Percentiles rank a stretch among this genome's conserved stretches.
Conservation (phyloP, 2,113 vertebrate species). For the Entomyzon cyanotis region DNA sequence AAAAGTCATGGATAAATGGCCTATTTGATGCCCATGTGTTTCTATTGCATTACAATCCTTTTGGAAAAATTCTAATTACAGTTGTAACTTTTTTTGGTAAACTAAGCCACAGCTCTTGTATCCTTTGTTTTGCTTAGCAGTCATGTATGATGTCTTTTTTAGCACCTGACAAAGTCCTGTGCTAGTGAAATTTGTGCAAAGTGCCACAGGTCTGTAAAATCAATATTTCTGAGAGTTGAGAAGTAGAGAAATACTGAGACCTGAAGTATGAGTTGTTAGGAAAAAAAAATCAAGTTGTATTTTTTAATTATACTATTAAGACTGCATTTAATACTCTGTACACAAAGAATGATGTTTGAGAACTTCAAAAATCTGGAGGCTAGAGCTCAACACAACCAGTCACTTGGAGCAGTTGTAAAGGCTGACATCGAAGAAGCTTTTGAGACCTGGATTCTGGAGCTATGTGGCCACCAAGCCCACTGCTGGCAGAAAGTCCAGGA, state of each 20-base stretch:
- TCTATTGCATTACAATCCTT: not conserved
- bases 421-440: not conserved
- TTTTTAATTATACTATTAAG: not conserved
- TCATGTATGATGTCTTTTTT: not conserved
- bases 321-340: not conserved
- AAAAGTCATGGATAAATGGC: not conserved
- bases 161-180: not conserved
- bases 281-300: not conserved
- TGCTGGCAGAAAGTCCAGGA: not conserved
- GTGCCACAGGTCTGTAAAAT: not conserved
- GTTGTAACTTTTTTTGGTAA: not conserved
- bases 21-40: not conserved
- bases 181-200: not conserved
- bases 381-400: not conserved
- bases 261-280: not conserved
- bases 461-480: accelerated
- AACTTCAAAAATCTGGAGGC: not conserved
- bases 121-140: not conserved
- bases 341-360: not conserved
- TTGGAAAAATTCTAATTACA: not conserved
- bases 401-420: not conserved
- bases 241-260: not conserved
- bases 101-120: not conserved
- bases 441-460: not conserved
- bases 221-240: not conserved